Percentiles rank a stretch among this genome's conserved stretches.
phyloP scores from a whole-genome alignment of 2,113 vertebrate species.

The Paedocypris sp. region DNA sequence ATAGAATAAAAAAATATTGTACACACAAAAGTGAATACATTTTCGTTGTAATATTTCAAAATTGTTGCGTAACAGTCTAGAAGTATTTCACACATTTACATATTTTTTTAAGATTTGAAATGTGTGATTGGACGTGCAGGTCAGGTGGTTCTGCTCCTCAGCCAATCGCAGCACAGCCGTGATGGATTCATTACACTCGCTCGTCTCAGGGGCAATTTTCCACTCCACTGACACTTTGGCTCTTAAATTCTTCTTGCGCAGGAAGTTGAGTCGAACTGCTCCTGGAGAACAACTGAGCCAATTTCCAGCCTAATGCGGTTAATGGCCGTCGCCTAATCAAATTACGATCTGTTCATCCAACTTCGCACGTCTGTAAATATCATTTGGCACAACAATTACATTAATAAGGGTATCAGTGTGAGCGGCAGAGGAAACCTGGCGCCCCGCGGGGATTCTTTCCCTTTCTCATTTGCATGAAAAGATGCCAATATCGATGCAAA shows the following conservation, averaged over 20 bases:
- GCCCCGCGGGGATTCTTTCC: background rate
- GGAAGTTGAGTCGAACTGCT: background rate
- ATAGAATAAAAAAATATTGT: no score
- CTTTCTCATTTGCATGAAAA: background rate
- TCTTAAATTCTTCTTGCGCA: background rate
- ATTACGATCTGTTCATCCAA: conserved; percentile 22
- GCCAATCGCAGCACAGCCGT: background rate
- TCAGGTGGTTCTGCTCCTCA: no score
- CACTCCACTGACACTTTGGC: conserved; percentile 7
- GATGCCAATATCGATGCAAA: background rate
- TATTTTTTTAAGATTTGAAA: no score
- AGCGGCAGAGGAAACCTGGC: background rate
- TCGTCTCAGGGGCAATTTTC: conserved; percentile 20
- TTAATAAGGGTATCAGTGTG: conserved; percentile 3
- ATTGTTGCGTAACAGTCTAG: no score
- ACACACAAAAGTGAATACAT: no score
- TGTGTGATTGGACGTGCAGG: no score
- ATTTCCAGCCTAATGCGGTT: conserved; percentile 2
- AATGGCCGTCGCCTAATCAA: conserved; percentile 29
- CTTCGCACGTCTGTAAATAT: conserved; percentile 18
- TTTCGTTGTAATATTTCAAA: no score
- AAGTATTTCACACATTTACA: no score
- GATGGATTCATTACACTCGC: conserved; percentile 10
- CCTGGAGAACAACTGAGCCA: background rate
- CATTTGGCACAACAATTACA: conserved; percentile 24